phyloP scores from a whole-genome alignment of 2,888 invertebrate species.

The Mamestra brassicae region DNA sequence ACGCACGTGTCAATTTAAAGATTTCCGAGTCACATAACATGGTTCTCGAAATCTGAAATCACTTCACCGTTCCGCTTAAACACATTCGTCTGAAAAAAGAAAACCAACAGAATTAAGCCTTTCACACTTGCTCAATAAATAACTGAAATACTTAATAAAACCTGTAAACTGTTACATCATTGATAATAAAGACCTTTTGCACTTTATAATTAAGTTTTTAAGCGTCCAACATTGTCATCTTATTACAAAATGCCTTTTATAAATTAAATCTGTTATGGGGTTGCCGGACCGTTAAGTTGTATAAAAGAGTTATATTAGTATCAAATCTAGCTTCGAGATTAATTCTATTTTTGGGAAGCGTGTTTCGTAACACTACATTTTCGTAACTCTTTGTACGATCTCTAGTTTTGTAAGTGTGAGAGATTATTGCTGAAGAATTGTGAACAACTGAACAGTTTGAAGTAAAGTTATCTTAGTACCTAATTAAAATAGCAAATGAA shows the following conservation, averaged over 20 bases:
- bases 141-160: constrained; percentile 29
- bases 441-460: no score
- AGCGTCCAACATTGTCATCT: constrained; percentile 30
- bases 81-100: constrained; percentile 19
- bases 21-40: neutral
- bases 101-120: constrained; percentile 10
- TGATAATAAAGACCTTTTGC: constrained; percentile 38
- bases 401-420: neutral
- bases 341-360: constrained; percentile 14
- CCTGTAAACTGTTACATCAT: constrained; percentile 37
- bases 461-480: neutral
- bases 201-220: constrained; percentile 38
- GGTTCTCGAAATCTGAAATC: constrained; percentile 15
- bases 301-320: constrained; percentile 22
- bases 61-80: constrained; percentile 24
- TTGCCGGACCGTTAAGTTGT: constrained; percentile 27
- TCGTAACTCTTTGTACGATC: constrained; percentile 2
- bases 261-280: constrained; percentile 25
- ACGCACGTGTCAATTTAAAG: neutral
- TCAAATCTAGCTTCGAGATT: constrained; percentile 17
- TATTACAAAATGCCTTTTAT: constrained; percentile 23
- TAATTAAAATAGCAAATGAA: no score
- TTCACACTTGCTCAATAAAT: constrained; percentile 36
- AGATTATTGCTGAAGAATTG: neutral
- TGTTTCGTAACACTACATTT: constrained; percentile 24